Evolutionary conservation across 2,797 vertebrate species (phyloP).

Genomic region (Danionella dracula): DNA sequence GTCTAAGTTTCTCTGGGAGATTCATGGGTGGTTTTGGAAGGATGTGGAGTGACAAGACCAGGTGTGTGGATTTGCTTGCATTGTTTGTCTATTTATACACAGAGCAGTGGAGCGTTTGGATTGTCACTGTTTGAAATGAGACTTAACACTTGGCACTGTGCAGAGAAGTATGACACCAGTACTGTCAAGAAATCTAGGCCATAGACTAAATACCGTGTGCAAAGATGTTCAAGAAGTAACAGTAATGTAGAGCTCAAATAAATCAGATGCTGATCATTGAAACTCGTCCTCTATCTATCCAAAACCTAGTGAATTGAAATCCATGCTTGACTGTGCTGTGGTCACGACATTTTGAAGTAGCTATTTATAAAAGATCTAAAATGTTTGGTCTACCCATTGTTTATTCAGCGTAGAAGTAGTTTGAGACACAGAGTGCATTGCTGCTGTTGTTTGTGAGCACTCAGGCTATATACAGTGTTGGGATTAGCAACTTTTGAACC

Average conservation of each 20-base stretch:
- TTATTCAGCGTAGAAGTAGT: background rate
- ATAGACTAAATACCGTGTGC: background rate
- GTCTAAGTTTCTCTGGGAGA: background rate
- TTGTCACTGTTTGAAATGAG: constrained; percentile 49
- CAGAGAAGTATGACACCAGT: background rate
- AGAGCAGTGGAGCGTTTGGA: constrained; percentile 16
- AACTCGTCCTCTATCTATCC: too few relatives aligned
- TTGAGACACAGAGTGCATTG: background rate
- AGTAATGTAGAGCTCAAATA: too few relatives aligned
- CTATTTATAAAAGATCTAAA: too few relatives aligned
- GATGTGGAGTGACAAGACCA: constrained; percentile 58
- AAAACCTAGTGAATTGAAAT: background rate
- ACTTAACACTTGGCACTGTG: constrained; percentile 20
- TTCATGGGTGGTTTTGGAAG: background rate
- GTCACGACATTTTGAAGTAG: background rate
- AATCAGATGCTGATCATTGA: too few relatives aligned
- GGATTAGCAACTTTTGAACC: constrained; percentile 63
- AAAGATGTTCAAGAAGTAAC: too few relatives aligned
- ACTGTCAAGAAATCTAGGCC: background rate
- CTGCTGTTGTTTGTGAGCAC: constrained; percentile 32
- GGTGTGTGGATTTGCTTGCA: constrained; percentile 58
- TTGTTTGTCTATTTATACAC: constrained; percentile 76
- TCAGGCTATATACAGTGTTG: constrained; percentile 66
- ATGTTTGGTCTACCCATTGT: too few relatives aligned
- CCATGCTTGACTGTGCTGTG: background rate